Evolutionary conservation across 1,140 invertebrate genomes (phyloP), one percentile per base, ranked within the genome.

Genomic region (Philotrypesis tridentata): DNA sequence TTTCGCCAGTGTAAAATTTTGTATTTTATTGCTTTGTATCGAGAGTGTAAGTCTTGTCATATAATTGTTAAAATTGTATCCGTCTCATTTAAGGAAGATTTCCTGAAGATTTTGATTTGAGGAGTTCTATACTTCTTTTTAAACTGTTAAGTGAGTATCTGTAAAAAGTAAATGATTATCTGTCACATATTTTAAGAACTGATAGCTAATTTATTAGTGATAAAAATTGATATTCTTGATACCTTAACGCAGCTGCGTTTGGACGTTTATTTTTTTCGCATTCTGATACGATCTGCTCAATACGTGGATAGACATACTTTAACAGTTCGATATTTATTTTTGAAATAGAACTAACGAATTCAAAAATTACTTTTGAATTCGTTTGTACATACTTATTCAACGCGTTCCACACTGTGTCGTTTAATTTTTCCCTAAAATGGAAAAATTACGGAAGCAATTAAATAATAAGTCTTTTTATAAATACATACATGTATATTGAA

Each of bases 191-290:
- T 27, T 27, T 8, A 76, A 65, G n/a, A 2, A 70, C 0, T 27
- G 1, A 40, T 23, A 5, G 3, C 70, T 31, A 73, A 73, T 37
- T 23, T 40, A 3, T 21, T 71, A 63, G 23, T 31, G 25, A 27
- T 60, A 55, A 60, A 48, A 71, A 8, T 72, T 40, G 55, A 65
- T 27, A 65, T 27, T 61, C 79, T 31, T 83, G 72, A 87, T 83
- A 91, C 90, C 89, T 89, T 23, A 91, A 81, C 1, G 88, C 85
- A 61, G 82, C 84, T n/a, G 85, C 84, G 83, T 87, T 89, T 25
- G 86, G 83, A 29, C 80, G 81, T 73, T 71, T 76, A 29, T 83
- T 84, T 73, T 78, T 87, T 71, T 92, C 89, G 14, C 85, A 82
- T 43, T 90, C 86, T 9, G 23, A 40, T 43, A 92, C 84, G 4